Percentiles rank a stretch among this genome's conserved stretches.
Evolutionary conservation across 2,888 invertebrate genomes (phyloP).

Genomic region (Hecatera dysodea): DNA sequence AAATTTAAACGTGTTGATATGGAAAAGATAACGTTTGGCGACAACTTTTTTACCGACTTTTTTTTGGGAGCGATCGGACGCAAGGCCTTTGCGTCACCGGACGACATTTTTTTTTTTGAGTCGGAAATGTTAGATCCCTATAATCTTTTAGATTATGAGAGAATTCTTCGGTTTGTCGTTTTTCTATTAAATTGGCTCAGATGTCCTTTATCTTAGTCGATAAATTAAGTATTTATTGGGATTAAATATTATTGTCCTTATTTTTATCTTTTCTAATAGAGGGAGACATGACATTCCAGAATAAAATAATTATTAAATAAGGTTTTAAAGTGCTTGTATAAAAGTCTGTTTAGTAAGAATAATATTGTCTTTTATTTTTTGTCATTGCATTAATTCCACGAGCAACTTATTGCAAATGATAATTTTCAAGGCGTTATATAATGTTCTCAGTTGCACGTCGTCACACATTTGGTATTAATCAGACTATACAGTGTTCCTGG

Average conservation of each 20-base stretch:
- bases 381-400: background rate
- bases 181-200: conserved; percentile 36
- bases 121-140: conserved; percentile 43
- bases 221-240: conserved; percentile 23
- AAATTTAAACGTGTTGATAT: conserved; percentile 70
- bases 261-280: background rate
- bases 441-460: background rate
- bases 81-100: conserved; percentile 29
- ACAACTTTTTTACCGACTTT: conserved; percentile 52
- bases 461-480: background rate
- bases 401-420: conserved; percentile 16
- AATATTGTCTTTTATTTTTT: background rate
- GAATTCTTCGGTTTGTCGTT: conserved; percentile 31
- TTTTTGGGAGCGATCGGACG: conserved; percentile 7
- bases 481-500: background rate
- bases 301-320: conserved; percentile 11
- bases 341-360: background rate
- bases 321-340: background rate
- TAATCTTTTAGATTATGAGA: conserved; percentile 36
- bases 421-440: conserved; percentile 12
- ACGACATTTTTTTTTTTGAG: conserved; percentile 64
- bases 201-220: conserved; percentile 33
- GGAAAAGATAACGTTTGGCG: conserved; percentile 76
- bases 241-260: background rate
- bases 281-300: no score